A percentile compares a stretch with the other conserved stretches of the same genome.
Evolutionary conservation across 2,797 vertebrate genomes (phyloP).

Genomic region (Oreortyx pictus): DNA sequence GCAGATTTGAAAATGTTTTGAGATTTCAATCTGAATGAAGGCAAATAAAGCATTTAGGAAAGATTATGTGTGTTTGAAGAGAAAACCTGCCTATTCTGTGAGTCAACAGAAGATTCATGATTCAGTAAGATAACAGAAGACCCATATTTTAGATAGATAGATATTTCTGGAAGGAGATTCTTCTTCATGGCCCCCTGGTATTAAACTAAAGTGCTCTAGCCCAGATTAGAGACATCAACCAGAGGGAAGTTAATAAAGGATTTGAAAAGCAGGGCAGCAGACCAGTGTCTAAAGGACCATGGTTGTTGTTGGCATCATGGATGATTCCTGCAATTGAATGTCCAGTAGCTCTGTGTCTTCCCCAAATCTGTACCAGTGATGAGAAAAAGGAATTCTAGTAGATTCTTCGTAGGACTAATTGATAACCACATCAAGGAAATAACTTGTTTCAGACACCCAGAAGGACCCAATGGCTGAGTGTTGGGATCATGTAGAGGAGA

Average conservation of each 20-base stretch:
- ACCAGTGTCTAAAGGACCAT: not conserved
- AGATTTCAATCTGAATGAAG: not conserved
- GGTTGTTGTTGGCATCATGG: not conserved
- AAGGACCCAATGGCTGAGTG: not conserved
- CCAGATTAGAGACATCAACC: not conserved
- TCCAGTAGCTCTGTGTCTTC: not conserved
- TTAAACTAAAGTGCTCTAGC: not conserved
- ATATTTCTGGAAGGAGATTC: not conserved
- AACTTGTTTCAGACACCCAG: not conserved
- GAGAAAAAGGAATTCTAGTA: not conserved
- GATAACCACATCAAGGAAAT: not conserved
- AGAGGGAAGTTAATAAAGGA: not conserved
- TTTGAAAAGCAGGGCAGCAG: not conserved
- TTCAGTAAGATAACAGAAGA: not conserved
- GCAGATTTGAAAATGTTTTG: not conserved
- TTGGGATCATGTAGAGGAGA: not conserved
- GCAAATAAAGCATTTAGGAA: not conserved
- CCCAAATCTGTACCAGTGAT: not conserved
- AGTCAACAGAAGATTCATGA: not conserved
- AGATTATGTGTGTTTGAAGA: not conserved
- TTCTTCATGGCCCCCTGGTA: accelerated
- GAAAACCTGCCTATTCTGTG: not conserved
- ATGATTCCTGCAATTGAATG: accelerated
- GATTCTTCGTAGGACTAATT: not conserved
- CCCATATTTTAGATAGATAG: not conserved